Evolutionary conservation across 2,797 vertebrate species (phyloP).

Genomic region (Anisognathus igniventris): DNA sequence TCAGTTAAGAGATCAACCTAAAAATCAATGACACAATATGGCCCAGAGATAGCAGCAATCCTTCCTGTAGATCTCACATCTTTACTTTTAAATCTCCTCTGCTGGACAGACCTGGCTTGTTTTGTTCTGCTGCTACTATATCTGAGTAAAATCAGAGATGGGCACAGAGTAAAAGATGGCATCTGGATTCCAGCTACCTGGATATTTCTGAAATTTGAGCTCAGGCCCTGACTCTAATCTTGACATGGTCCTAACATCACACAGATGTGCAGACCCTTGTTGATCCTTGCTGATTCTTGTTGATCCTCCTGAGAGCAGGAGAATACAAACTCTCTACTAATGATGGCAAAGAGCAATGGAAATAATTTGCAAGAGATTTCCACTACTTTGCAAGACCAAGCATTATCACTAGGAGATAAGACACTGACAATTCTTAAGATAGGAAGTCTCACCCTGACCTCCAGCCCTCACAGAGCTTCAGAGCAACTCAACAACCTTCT

Average conservation of each 20-base stretch:
- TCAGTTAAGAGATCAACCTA: slow-evolving; percentile 44
- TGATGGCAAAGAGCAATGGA: not conserved
- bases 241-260: not conserved
- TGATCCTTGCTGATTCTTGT: not conserved
- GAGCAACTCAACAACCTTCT: not conserved
- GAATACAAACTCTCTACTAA: not conserved
- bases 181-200: not conserved
- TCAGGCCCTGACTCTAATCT: not conserved
- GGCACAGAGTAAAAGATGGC: not conserved
- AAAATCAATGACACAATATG: slow-evolving; percentile 48
- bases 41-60: slow-evolving; percentile 38
- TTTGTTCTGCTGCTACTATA: not conserved
- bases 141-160: not conserved
- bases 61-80: slow-evolving; percentile 30
- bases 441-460: not conserved
- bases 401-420: not conserved
- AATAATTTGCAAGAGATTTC: not conserved
- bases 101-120: not conserved
- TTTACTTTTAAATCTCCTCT: slow-evolving; percentile 31
- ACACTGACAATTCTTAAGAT: not conserved
- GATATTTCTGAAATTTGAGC: not conserved
- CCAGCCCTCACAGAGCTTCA: not conserved
- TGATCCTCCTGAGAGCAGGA: not conserved
- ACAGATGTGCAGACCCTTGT: not conserved
- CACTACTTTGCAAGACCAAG: not conserved